phyloP scores from a whole-genome alignment of 1,140 invertebrate species.

The Solenopsis invicta region DNA sequence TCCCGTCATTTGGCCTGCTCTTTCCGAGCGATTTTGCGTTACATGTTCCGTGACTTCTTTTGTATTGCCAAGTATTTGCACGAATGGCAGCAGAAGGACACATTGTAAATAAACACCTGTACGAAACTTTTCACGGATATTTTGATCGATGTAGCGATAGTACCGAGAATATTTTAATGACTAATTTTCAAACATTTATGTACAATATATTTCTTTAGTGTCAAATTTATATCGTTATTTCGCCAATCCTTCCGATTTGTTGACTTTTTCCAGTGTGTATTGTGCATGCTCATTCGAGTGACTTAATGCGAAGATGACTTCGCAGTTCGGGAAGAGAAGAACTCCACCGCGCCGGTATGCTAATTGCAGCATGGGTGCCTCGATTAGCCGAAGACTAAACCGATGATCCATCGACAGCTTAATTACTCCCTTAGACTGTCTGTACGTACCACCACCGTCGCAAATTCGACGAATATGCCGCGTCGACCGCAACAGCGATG shows the following conservation, averaged over 20 bases:
- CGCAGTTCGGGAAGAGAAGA: slow-evolving; percentile 7
- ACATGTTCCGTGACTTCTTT: background rate
- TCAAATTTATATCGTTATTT: background rate
- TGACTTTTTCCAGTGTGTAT: background rate
- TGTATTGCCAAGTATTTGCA: background rate
- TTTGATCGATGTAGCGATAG: background rate
- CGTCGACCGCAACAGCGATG: slow-evolving; percentile 12
- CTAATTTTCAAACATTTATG: no score
- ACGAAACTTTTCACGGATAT: background rate
- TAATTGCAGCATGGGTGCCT: slow-evolving; percentile 17
- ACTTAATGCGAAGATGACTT: slow-evolving; percentile 46
- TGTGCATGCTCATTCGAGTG: background rate
- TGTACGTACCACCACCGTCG: slow-evolving; percentile 2
- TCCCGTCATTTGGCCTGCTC: slow-evolving; percentile 41
- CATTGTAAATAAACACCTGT: background rate
- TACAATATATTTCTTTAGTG: background rate
- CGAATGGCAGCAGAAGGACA: background rate
- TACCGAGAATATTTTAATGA: no score
- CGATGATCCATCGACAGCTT: slow-evolving; percentile 46
- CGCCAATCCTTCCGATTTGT: background rate
- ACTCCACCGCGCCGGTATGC: background rate
- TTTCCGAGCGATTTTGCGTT: slow-evolving; percentile 1
- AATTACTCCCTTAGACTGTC: slow-evolving; percentile 12
- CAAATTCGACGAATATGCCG: slow-evolving; percentile 10
- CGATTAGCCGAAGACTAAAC: slow-evolving; percentile 42